A percentile compares a stretch with the other conserved stretches of the same genome.
phyloP scores from a whole-genome alignment of 1,140 invertebrate species.

The Bombus cullumanus region DNA sequence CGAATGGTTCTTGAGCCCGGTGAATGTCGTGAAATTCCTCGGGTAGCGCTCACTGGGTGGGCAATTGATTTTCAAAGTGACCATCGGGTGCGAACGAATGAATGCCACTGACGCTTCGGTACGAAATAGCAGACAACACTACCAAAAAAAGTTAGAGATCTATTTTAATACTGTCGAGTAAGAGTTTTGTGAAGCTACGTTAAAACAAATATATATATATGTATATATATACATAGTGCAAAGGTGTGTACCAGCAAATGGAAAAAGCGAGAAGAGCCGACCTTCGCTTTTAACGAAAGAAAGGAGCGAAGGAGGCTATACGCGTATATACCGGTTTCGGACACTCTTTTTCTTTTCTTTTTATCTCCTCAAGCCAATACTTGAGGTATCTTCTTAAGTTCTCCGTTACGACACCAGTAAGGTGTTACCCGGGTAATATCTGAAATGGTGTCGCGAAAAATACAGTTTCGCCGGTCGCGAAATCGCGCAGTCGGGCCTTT shows the following conservation, averaged over 20 bases:
- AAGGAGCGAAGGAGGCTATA: constrained; percentile 52
- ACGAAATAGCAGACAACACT: constrained; percentile 42
- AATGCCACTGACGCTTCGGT: constrained; percentile 45
- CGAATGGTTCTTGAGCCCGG: constrained; percentile 43
- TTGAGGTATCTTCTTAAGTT: constrained; percentile 31
- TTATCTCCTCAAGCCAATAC: constrained; percentile 16
- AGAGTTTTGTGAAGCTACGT: constrained; percentile 56
- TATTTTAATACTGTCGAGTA: constrained; percentile 33
- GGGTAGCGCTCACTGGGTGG: constrained; percentile 47
- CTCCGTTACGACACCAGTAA: constrained; percentile 37
- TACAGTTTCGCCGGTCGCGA: constrained; percentile 35
- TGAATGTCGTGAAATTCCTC: constrained; percentile 51
- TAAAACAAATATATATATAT: constrained; percentile 24
- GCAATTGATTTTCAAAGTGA: constrained; percentile 67
- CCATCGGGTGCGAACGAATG: constrained; percentile 38
- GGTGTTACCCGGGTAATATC: constrained; percentile 56
- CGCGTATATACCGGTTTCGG: constrained; percentile 50
- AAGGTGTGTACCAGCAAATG: constrained; percentile 56
- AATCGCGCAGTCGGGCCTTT: constrained; percentile 11
- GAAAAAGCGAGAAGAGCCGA: constrained; percentile 45
- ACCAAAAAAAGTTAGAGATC: constrained; percentile 45
- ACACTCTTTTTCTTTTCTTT: constrained; percentile 54
- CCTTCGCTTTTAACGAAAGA: constrained; percentile 58
- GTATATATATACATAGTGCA: constrained; percentile 35
- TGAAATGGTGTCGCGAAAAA: constrained; percentile 39